These are phyloP conservation scores for Agonopterix subpropinquella DNA, from an alignment of 2,888 invertebrate species.

Conservation along the genomic window DNA sequence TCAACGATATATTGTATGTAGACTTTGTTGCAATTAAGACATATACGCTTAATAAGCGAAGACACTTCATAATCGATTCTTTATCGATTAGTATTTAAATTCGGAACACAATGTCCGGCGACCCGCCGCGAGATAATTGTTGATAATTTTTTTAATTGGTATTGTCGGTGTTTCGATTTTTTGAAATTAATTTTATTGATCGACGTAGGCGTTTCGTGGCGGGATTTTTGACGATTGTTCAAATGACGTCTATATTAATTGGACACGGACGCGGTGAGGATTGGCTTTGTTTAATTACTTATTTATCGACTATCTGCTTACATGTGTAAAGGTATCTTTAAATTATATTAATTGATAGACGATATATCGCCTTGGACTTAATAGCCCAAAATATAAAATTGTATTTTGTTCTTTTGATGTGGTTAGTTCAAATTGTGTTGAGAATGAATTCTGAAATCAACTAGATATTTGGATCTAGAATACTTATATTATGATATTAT, in stretches of 20 bases:
- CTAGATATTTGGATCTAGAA: too few species aligned
- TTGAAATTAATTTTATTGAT: constrained; percentile 30
- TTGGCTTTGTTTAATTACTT: constrained; percentile 13
- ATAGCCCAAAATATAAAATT: too few species aligned
- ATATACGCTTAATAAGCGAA: constrained; percentile 46
- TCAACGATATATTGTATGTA: constrained; percentile 32
- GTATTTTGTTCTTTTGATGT: too few species aligned
- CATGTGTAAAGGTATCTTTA: neutral
- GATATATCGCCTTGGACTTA: too few species aligned
- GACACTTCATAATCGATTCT: constrained; percentile 10
- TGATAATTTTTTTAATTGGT: constrained; percentile 59
- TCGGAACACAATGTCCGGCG: constrained; percentile 43
- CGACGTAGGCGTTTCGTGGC: constrained; percentile 7
- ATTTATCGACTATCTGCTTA: constrained; percentile 3
- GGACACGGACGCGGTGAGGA: constrained; percentile 13
- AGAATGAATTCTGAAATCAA: too few species aligned
- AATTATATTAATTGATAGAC: too few species aligned
- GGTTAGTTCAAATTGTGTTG: too few species aligned
- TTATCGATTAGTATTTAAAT: constrained; percentile 59
- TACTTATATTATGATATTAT: too few species aligned
- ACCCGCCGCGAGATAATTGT: constrained; percentile 57
- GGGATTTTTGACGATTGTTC: constrained; percentile 13
- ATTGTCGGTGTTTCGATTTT: constrained; percentile 20
- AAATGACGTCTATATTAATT: constrained; percentile 18
- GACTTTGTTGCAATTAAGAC: constrained; percentile 52